Evolutionary conservation across 2,888 invertebrate genomes (phyloP), one percentile per base, ranked within the genome.

Genomic region (Prosapia bicincta): DNA sequence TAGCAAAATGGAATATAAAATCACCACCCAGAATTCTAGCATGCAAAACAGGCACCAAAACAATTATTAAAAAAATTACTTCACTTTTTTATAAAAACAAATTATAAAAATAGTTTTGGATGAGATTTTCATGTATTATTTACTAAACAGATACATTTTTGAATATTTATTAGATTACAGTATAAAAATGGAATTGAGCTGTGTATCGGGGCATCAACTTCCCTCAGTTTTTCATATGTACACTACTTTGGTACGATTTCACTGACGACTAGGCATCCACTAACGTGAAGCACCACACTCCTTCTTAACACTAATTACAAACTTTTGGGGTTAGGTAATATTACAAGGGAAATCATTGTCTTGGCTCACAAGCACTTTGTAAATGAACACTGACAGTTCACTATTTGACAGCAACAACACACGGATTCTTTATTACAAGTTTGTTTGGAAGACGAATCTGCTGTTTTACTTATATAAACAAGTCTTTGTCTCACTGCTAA

Each of bases 231-330:
- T 15, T 71, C 32, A 73, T 79, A 79, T 79, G 76, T 79, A 79
- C 79, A 79, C 79, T 74, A 78, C 79, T 79, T 80, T 80, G 80
- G 80, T 80, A 79, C 79, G 78, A 78, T 78, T 80, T 78, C 78
- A 75, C 76, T 74, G 71, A 78, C 78, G 80, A 80, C 80, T 80
- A 80, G 80, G 20, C 26, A 66, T 66, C 65, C 66, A 30, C 20
- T 28, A 24, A 72, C 23, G 66, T 72, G 26, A 72, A 28, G 66
- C 32, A 28, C 25, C 28, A 54, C 54, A 54, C 54, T 54, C 20
- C 38, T 38, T 38, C 15, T 38, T 38, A 15, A 54, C 54, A 20
- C 20, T 54, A 54, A 54, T 54, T 54, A 54, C 54, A 54, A 54
- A 54, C 54, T 20, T 54, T 9, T 54, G 54, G 54, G 54, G 20